Base-by-base conservation (phyloP, 2,113 vertebrate species). In the Danionella cerebrum region DNA sequence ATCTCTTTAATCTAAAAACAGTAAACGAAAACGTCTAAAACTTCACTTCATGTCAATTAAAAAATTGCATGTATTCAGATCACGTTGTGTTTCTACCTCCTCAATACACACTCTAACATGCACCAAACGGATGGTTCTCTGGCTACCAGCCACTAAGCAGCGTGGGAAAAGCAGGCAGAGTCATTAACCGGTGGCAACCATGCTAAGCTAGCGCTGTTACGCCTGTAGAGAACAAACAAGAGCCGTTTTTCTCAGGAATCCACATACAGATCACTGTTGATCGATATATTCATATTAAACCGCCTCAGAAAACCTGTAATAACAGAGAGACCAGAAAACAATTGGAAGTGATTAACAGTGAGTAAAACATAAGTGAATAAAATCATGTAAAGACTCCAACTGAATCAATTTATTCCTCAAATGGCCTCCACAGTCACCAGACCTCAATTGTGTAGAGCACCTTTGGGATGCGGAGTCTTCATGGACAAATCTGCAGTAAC, bases 151-250 rank as follows among this genome's bases (percentile, higher is more conserved):
- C 48, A 67, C 35, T 65, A 33, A 65, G 65, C 66, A 74, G 59
- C 72, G 72, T 75, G 72, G 76, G 76, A 78, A 78, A 69, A 71
- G 41, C 36, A 47, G 41, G 11, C 7, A 48, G 51, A 62, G 24
- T 16, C 48, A 36, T 66, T 62, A 68, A 31, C 65, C 53, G 68
- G 58, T 69, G 52, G 38, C 65, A 36, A 53, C 53, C 18, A 52
- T 41, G 54, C 69, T 77, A 58, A 73, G 69, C 65, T 51, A 13
- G 22, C 35, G 63, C 65, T 27, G 11, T 60, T 65, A 67, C 29
- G 52, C 13, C 33, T 25, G 14, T 24, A 19, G 36, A 41, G 38
- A 53, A 38, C 65, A 68, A 52, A 52, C 50, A 24, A 54, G 24
- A 16, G 48, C 12, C 13, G 19, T 47, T 38, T 35, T 22, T 24